A percentile compares a stretch with the other conserved stretches of the same genome.
These are phyloP conservation scores for Campopleginae sp. DNA, from an alignment of 2,888 invertebrate species.

Conservation along the genomic window DNA sequence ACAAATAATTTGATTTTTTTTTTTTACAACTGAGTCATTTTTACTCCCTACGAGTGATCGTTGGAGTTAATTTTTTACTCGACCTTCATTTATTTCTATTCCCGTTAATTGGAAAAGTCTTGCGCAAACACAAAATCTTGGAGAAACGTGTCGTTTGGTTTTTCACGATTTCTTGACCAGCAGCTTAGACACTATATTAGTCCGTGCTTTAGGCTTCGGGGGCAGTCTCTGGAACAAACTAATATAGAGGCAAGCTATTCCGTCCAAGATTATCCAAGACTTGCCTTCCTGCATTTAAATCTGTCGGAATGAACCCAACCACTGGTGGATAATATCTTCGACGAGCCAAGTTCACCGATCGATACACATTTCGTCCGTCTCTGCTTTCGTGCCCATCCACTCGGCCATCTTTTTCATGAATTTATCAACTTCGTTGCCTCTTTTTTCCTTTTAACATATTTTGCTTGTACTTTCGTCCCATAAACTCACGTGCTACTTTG, in stretches of 20 bases:
- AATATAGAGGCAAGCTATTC: constrained; percentile 8
- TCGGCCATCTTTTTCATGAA: constrained; percentile 28
- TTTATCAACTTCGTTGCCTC: neutral
- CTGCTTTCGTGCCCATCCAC: neutral
- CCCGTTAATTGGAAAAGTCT: neutral
- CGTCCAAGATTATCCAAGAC: neutral
- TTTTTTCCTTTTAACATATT: neutral
- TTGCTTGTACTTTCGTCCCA: neutral
- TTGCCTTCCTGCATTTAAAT: constrained; percentile 21
- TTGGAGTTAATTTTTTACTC: neutral
- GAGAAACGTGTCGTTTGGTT: neutral
- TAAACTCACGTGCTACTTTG: neutral
- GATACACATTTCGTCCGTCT: constrained; percentile 23
- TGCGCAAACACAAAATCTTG: neutral
- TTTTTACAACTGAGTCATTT: too few species aligned
- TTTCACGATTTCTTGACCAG: neutral
- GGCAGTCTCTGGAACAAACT: neutral
- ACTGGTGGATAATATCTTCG: constrained; percentile 13
- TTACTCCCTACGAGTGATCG: neutral
- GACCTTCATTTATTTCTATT: neutral
- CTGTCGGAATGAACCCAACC: constrained; percentile 11
- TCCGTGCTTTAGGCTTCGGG: neutral
- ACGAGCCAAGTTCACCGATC: constrained; percentile 22
- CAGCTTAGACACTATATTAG: neutral
- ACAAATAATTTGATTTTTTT: too few species aligned